Conservation (phyloP, 2,113 vertebrate species). For the Speoplatyrhinus poulsoni region DNA sequence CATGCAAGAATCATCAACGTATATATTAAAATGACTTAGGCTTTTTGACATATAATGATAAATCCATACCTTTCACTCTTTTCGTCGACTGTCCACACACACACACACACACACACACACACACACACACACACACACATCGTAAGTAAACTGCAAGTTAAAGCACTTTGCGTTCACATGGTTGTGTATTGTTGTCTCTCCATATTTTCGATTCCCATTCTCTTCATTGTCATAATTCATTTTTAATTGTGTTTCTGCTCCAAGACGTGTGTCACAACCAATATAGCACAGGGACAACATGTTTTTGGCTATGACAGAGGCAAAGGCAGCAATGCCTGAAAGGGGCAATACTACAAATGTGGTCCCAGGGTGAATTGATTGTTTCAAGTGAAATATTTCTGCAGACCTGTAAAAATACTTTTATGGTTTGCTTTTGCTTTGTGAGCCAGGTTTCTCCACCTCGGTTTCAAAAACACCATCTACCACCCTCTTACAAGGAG, state of each 20-base stretch:
- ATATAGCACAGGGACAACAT: conserved; percentile 69
- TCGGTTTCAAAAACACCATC: no score
- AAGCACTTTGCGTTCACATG: conserved; percentile 52
- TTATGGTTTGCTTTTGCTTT: no score
- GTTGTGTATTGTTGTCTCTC: conserved; percentile 57
- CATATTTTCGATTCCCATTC: conserved; percentile 38
- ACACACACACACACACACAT: conserved; percentile 20
- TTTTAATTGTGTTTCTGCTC: conserved; percentile 72
- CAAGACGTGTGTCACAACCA: conserved; percentile 63
- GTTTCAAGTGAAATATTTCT: not conserved
- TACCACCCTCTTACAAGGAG: no score
- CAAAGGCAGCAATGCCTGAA: conserved; percentile 65
- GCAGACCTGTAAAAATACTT: no score
- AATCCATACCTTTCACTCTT: no score
- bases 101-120: not conserved
- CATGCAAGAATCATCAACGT: not conserved
- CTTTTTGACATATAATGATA: no score
- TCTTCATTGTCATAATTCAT: conserved; percentile 59
- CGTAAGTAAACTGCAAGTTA: conserved; percentile 41
- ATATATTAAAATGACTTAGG: no score
- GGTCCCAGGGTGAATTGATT: conserved; percentile 8
- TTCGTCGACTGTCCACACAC: not conserved
- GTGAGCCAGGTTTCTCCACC: no score
- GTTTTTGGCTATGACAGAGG: conserved; percentile 57
- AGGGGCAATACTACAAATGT: conserved; percentile 24